phyloP scores from a whole-genome alignment of 2,888 invertebrate species.

The Tyria jacobaeae region DNA sequence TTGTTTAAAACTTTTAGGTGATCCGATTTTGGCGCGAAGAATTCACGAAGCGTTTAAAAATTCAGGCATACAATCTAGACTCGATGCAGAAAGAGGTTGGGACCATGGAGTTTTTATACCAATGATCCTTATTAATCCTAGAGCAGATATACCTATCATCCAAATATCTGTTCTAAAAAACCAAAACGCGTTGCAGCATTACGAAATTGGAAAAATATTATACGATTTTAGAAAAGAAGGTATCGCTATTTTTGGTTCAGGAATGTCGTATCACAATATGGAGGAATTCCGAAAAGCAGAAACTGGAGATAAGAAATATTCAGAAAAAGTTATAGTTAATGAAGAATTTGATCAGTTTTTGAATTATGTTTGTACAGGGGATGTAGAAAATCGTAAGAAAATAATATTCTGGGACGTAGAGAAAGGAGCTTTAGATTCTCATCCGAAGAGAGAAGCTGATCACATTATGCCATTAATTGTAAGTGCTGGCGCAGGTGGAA shows the following conservation, averaged over 20 bases:
- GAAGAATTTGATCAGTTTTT: constrained; percentile 37
- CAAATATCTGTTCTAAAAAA: constrained; percentile 62
- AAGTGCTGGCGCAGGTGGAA: constrained; percentile 58
- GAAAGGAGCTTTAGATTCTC: constrained; percentile 49
- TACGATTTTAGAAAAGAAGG: constrained; percentile 58
- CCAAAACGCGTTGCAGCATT: constrained; percentile 59
- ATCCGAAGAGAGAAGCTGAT: constrained; percentile 58
- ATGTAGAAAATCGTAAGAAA: constrained; percentile 51
- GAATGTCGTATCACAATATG: constrained; percentile 57
- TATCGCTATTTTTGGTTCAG: constrained; percentile 63
- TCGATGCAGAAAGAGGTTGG: constrained; percentile 64
- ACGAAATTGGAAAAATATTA: constrained; percentile 57
- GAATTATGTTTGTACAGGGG: constrained; percentile 42
- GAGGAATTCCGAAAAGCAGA: constrained; percentile 21
- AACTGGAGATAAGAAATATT: neutral
- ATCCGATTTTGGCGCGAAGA: constrained; percentile 53
- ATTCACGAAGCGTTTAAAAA: constrained; percentile 57
- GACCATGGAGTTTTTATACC: constrained; percentile 69
- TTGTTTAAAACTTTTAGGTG: constrained; percentile 30
- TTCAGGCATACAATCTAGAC: constrained; percentile 47
- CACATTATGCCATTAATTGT: constrained; percentile 67
- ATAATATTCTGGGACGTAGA: constrained; percentile 53
- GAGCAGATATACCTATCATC: constrained; percentile 62
- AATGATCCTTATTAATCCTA: constrained; percentile 65
- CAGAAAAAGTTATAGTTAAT: constrained; percentile 23